A percentile compares a stretch with the other conserved stretches of the same genome.
phyloP scores from a whole-genome alignment of 2,797 vertebrate genomes.

The Menidia menidia region DNA sequence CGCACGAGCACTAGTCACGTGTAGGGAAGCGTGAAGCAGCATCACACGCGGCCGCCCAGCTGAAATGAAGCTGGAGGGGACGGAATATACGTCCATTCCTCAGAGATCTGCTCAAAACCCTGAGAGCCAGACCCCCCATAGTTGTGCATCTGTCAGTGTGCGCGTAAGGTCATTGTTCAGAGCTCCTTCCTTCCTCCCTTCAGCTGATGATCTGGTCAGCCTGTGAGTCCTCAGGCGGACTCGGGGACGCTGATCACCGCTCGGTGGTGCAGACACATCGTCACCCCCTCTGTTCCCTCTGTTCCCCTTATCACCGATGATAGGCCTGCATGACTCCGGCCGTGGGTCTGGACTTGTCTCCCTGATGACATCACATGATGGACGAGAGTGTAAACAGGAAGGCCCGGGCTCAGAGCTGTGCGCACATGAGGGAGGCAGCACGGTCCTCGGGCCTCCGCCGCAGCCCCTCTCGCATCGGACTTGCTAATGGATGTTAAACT shows the following conservation, averaged over 20 bases:
- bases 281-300: background rate
- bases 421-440: background rate
- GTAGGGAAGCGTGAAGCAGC: slow-evolving; percentile 74
- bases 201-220: background rate
- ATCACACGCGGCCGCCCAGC: slow-evolving; percentile 31
- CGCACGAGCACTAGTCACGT: slow-evolving; percentile 70
- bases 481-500: background rate
- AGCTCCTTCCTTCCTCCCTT: background rate
- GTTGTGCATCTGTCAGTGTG: too few species aligned
- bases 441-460: background rate
- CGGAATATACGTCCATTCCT: too few species aligned
- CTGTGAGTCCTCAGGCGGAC: background rate
- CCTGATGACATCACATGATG: slow-evolving; percentile 6
- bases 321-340: background rate
- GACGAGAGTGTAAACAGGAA: slow-evolving; percentile 28
- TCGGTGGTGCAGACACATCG: background rate
- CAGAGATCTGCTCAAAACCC: too few species aligned
- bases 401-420: background rate
- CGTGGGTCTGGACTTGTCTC: slow-evolving; percentile 16
- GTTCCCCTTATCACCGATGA: slow-evolving; percentile 25
- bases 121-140: too few species aligned
- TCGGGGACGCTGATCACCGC: slow-evolving; percentile 4
- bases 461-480: background rate
- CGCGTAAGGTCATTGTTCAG: too few species aligned
- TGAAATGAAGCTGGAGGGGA: slow-evolving; percentile 3